Evolutionary conservation across 2,888 invertebrate genomes (phyloP), one percentile per base, ranked within the genome.

Genomic region (Aethes cnicana): DNA sequence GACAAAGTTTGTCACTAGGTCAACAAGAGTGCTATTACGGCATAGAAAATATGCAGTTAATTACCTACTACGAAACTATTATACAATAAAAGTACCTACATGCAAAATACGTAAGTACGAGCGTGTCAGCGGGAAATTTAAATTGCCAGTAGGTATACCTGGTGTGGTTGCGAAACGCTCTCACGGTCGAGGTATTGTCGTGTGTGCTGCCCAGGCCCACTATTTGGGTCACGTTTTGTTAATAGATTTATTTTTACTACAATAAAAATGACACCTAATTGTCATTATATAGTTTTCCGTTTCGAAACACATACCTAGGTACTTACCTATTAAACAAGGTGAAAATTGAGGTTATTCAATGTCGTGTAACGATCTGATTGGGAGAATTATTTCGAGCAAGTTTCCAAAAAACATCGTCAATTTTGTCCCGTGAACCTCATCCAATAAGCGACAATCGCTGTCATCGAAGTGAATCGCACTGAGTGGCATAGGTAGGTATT

Each of bases 71-170:
- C 54, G 58, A 58, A 61, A 64, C 63, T 59, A 62, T 75, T 72
- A 63, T 69, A 62, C 72, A 71, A 72, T 63, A 59, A 61, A 58
- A 65, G 61, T 54, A 49, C 54, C 56, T 55, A 35, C 48, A 56
- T 23, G 47, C 39, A 42, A 55, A 53, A 53, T 53, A 64, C 67
- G 64, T 66, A 69, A 74, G 77, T 72, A 71, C 70, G 58, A 79
- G 71, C 75, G 70, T 81, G 81, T 75, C 72, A 77, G 63, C 73
- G 68, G 74, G 66, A 72, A 64, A 72, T 71, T 81, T 71, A 73
- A 81, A 83, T 81, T 77, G 73, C 74, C 75, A 65, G 74, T 68
- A 83, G n/a, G n/a, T n/a, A n/a, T n/a, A n/a, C n/a, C 83, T 81
- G 83, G 79, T 62, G 62, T 47, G 62, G 69, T 85, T 84, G 78